Evolutionary conservation across 2,113 vertebrate species (phyloP), one percentile per base, ranked within the genome.

Genomic region (Rhea americana): DNA sequence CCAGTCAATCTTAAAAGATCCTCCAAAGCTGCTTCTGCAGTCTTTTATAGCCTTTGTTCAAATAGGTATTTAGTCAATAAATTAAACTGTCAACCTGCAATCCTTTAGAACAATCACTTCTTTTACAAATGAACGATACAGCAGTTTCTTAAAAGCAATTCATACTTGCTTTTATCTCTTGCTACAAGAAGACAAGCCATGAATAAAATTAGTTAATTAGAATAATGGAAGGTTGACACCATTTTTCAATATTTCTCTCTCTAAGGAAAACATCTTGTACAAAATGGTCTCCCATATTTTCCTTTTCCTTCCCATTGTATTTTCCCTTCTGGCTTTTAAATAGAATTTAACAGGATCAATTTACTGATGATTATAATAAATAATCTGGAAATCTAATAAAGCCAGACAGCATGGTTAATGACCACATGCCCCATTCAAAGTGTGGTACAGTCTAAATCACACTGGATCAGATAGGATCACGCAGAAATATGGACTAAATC

Each of bases 31-130:
- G 91, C 82, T 37, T 13, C 80, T 82, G 59, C 82, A 84, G 75
- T 87, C 82, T 79, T 87, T 39, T 75, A 92, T 37, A 91, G 82
- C 66, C 85, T 91, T 95, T 85, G 59, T 91, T 95, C 93, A 94
- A 93, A 58, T 17, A 84, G 74, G 65, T 93, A 81, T 93, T 96
- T 87, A 14, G 51, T 75, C 92, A 94, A 81, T 89, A 93, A 93
- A 96, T 85, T 77, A 25, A 81, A 76, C 89, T 92, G 65, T 25
- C 47, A 87, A 65, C 71, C 74, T 61, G 20, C 43, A 45, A 32
- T 47, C 51, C 65, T 78, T 55, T 63, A n/a, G 37, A 79, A 45
- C 59, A 43, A 59, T 37, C 63, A 30, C 47, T 86, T 85, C 56
- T 81, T 78, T 83, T 71, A 58, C 72, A 73, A 62, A 90, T 0